Evolutionary conservation across 2,888 invertebrate genomes (phyloP).

Genomic region (Apodemia mormo): DNA sequence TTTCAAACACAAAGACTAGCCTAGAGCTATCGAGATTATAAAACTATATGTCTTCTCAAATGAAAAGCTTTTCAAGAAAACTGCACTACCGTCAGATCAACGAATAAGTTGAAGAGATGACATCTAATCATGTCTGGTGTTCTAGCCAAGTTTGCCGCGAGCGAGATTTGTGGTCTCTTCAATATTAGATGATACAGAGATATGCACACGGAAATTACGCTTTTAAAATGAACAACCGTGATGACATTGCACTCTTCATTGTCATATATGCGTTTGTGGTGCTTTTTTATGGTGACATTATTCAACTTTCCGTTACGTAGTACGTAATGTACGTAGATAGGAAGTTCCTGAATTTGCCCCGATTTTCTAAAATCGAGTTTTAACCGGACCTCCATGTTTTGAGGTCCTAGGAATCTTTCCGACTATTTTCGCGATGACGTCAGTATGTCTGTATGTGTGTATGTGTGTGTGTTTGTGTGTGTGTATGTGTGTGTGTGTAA

Average conservation of each 20-base stretch:
- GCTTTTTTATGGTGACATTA: background rate
- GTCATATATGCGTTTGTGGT: background rate
- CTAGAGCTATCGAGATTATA: background rate
- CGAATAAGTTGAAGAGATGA: background rate
- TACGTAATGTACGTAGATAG: too few species aligned
- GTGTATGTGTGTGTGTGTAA: too few species aligned
- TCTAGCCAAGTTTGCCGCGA: background rate
- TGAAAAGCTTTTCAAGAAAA: background rate
- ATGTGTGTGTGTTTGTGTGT: too few species aligned
- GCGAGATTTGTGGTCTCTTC: conserved; percentile 5
- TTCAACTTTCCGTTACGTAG: too few species aligned
- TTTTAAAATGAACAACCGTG: conserved; percentile 5
- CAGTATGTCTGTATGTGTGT: too few species aligned
- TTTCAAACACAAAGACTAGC: background rate
- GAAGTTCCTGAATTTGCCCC: too few species aligned
- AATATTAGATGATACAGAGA: conserved; percentile 3
- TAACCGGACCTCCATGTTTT: too few species aligned
- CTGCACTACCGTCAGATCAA: background rate
- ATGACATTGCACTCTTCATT: background rate
- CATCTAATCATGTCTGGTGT: background rate
- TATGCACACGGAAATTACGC: background rate
- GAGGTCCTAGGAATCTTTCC: too few species aligned
- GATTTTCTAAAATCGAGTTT: too few species aligned
- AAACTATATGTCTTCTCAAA: background rate
- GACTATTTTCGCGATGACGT: too few species aligned